Conservation (phyloP, 2,888 invertebrate species). For the Salticus scenicus region DNA sequence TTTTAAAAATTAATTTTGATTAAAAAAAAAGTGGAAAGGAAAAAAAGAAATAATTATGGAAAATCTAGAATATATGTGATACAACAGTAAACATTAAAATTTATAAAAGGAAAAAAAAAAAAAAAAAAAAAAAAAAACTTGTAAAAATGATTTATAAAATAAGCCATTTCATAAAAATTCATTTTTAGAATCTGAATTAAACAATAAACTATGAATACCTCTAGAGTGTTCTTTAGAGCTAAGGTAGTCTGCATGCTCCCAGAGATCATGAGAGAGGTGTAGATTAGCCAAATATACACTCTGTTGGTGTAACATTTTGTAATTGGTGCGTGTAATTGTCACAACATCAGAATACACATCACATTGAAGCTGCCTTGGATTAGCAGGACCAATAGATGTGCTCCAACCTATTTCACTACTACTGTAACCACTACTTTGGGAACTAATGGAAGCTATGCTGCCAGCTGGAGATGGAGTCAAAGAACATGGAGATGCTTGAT, state of each 20-base stretch:
- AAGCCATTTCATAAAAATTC: too few species aligned
- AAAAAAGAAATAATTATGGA: too few species aligned
- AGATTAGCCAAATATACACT: constrained; percentile 87
- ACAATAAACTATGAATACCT: constrained; percentile 79
- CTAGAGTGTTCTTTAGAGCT: constrained; percentile 86
- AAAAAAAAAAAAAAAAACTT: too few species aligned
- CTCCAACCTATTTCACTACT: constrained; percentile 80
- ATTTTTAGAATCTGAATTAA: too few species aligned
- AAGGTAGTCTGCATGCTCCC: constrained; percentile 91
- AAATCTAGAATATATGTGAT: too few species aligned
- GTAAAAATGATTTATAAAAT: too few species aligned
- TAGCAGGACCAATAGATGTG: constrained; percentile 16
- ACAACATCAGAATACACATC: constrained; percentile 73
- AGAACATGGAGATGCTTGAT: constrained; percentile 83
- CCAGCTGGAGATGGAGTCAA: constrained; percentile 92
- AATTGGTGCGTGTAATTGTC: constrained; percentile 84
- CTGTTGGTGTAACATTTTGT: constrained; percentile 87
- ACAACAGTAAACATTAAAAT: too few species aligned
- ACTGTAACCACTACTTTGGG: constrained; percentile 80
- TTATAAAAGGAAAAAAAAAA: too few species aligned
- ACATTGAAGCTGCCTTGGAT: constrained; percentile 19
- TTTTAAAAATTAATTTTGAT: too few species aligned
- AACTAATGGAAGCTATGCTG: constrained; percentile 87
- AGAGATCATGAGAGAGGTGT: constrained; percentile 88
- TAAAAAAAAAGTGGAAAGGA: too few species aligned